A percentile compares a stretch with the other conserved stretches of the same genome.
phyloP scores from a whole-genome alignment of 2,113 vertebrate species.

The Clupea harengus region DNA sequence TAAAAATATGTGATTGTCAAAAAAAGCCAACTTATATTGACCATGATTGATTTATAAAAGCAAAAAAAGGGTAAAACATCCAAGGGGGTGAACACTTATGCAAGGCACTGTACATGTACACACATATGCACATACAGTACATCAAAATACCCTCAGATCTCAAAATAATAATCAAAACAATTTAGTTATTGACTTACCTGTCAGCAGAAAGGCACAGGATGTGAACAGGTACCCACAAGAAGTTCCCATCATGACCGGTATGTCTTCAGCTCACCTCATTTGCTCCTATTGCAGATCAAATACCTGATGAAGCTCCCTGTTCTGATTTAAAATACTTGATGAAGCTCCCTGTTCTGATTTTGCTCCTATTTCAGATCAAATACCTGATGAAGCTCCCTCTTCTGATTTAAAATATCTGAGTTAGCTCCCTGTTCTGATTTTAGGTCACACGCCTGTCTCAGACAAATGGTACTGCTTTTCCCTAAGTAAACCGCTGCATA shows the following conservation, averaged over 20 bases:
- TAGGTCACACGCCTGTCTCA: too few species aligned
- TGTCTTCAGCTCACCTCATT: not conserved
- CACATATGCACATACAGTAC: not conserved
- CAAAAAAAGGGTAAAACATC: too few species aligned
- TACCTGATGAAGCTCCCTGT: not conserved
- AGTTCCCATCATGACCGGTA: conserved; percentile 45
- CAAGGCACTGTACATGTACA: not conserved
- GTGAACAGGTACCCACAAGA: conserved; percentile 31
- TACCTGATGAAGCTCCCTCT: not conserved
- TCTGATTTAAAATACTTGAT: not conserved
- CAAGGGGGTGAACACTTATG: not conserved
- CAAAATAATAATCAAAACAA: too few species aligned
- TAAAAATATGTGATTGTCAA: too few species aligned
- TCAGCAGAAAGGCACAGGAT: conserved; percentile 47
- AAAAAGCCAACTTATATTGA: too few species aligned
- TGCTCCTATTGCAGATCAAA: not conserved
- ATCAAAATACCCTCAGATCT: not conserved
- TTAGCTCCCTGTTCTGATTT: not conserved
- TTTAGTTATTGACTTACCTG: conserved; percentile 60
- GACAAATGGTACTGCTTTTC: not conserved
- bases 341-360: not conserved
- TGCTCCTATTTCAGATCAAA: not conserved
- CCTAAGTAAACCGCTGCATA: not conserved
- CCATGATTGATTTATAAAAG: too few species aligned
- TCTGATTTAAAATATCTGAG: too few species aligned